These are phyloP conservation scores for Hanleya hanleyi DNA, from an alignment of 2,888 invertebrate genomes.

Conservation along the genomic window DNA sequence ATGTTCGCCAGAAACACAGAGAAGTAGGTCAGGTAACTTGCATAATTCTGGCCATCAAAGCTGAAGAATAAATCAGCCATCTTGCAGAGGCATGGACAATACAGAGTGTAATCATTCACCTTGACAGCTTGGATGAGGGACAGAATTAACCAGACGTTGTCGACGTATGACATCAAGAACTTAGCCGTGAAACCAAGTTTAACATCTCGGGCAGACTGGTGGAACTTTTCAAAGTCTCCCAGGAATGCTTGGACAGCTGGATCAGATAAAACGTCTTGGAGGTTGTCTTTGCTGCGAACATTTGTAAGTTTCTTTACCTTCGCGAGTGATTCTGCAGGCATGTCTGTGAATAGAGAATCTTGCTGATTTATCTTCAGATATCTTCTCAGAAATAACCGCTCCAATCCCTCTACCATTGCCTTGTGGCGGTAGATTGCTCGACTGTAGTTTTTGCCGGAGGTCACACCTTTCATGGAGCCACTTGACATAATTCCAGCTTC, in stretches of 20 bases:
- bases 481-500: no score
- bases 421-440: no score
- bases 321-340: not conserved
- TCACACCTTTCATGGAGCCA: no score
- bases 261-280: constrained; percentile 16
- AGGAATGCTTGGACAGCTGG: not conserved
- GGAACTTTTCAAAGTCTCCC: constrained; percentile 6
- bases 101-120: constrained; percentile 16
- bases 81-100: constrained; percentile 11
- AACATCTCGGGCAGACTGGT: constrained; percentile 12
- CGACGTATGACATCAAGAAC: constrained; percentile 25
- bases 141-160: no score
- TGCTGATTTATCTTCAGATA: constrained; percentile 4
- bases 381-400: constrained; percentile 22
- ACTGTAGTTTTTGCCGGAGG: no score
- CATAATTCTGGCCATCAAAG: no score
- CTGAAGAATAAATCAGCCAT: no score
- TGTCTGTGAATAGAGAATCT: not conserved
- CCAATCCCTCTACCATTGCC: no score
- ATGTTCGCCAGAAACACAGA: no score
- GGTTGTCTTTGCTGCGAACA: not conserved
- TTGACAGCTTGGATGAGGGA: constrained; percentile 22
- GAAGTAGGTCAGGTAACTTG: no score
- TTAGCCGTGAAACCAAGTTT: constrained; percentile 15
- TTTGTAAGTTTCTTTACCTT: not conserved